These are phyloP conservation scores for Stomorhina lunata DNA, from an alignment of 2,888 invertebrate genomes.

Conservation along the genomic window DNA sequence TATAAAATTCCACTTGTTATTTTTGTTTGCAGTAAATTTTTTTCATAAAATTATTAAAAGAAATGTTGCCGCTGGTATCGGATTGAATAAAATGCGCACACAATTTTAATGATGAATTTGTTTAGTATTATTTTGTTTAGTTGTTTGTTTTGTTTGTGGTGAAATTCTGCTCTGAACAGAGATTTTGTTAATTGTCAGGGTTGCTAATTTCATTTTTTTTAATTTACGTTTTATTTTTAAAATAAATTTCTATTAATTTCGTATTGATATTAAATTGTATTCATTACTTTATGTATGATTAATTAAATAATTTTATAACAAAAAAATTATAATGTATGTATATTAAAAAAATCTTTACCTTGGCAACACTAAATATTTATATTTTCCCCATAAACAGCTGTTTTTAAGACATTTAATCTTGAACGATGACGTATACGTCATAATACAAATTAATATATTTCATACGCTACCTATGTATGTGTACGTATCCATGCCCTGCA, in stretches of 20 bases:
- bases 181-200: neutral
- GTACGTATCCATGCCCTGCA: neutral
- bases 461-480: conserved; percentile 7
- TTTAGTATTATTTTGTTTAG: neutral
- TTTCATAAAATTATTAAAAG: neutral
- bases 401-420: neutral
- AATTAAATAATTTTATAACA: neutral
- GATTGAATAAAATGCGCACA: conserved; percentile 14
- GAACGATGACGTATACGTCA: conserved; percentile 1
- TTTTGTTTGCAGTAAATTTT: neutral
- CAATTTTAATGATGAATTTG: neutral
- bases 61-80: neutral
- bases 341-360: neutral
- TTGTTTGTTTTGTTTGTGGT: neutral
- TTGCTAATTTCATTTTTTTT: neutral
- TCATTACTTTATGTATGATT: neutral
- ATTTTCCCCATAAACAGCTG: neutral
- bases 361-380: neutral
- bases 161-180: neutral
- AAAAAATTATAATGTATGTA: neutral
- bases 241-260: neutral
- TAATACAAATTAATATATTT: neutral
- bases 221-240: neutral
- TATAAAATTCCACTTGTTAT: too few relatives aligned
- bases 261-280: neutral